These are phyloP conservation scores for Pachycephus smyrnensis DNA, from an alignment of 2,888 invertebrate genomes.

Conservation along the genomic window DNA sequence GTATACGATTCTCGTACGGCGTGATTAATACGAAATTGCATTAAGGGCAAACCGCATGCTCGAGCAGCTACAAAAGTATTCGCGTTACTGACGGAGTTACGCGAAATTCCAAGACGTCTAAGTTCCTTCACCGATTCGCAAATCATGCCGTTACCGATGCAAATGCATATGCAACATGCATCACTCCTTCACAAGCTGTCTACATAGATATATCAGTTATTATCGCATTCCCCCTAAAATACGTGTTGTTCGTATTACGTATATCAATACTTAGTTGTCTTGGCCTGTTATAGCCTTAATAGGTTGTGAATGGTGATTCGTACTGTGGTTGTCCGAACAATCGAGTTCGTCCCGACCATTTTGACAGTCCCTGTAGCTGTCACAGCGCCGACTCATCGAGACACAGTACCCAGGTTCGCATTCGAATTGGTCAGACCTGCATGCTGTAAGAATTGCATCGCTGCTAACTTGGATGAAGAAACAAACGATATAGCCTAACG, in stretches of 20 bases:
- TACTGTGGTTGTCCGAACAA: conserved; percentile 67
- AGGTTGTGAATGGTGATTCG: conserved; percentile 1
- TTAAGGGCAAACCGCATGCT: not conserved
- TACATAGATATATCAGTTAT: not conserved
- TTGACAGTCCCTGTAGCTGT: conserved; percentile 77
- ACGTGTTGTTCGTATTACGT: not conserved
- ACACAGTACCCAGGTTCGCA: conserved; percentile 81
- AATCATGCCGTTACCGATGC: not conserved
- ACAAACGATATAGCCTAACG: not conserved
- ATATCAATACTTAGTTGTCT: not conserved
- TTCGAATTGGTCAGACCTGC: conserved; percentile 77
- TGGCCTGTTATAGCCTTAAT: not conserved
- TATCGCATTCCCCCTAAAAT: not conserved
- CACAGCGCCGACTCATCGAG: conserved; percentile 72
- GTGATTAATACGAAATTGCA: not conserved
- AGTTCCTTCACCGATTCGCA: not conserved
- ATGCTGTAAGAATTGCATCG: conserved; percentile 69
- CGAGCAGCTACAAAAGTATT: not conserved
- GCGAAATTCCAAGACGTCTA: not conserved
- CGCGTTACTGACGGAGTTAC: not conserved
- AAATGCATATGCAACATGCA: not conserved
- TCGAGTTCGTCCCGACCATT: conserved; percentile 81
- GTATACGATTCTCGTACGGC: not conserved
- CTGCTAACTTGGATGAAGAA: not conserved
- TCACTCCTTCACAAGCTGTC: not conserved